Evolutionary conservation across 1,140 invertebrate species (phyloP).

Genomic region (Eupristina koningsbergeri): DNA sequence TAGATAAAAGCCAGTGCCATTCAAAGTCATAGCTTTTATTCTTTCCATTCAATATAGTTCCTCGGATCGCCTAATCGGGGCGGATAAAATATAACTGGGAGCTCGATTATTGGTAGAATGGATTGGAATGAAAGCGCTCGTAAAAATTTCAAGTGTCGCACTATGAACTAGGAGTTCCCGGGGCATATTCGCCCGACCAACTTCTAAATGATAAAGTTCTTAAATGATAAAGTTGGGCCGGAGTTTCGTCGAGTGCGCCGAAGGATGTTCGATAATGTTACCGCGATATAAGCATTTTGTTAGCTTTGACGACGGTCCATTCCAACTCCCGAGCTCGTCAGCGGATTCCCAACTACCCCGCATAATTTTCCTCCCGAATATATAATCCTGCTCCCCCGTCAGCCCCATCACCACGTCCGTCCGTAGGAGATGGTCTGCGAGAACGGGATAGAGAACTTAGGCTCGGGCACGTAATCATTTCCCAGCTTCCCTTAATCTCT

Average conservation of each 20-base stretch:
- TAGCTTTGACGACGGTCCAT: not conserved
- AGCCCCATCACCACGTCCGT: not conserved
- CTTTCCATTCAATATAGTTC: not conserved
- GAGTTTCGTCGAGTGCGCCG: not conserved
- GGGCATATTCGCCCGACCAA: not conserved
- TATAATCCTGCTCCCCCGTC: not conserved
- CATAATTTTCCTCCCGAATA: slow-evolving; percentile 22
- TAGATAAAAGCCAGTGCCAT: not conserved
- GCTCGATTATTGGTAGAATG: not conserved
- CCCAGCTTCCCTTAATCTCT: slow-evolving; percentile 38
- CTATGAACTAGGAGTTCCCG: not conserved
- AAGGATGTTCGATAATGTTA: not conserved
- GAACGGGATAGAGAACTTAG: not conserved
- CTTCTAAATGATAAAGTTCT: slow-evolving; percentile 26
- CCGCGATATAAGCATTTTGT: slow-evolving; percentile 17
- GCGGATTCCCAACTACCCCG: not conserved
- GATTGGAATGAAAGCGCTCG: not conserved
- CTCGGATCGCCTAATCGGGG: not conserved
- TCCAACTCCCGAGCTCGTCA: not conserved
- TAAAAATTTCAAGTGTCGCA: not conserved
- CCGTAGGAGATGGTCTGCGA: not conserved
- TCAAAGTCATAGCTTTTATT: not conserved
- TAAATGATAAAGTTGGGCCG: slow-evolving; percentile 9
- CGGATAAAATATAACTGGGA: not conserved
- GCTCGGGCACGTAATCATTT: not conserved